A percentile compares a stretch with the other conserved stretches of the same genome.
Conservation (phyloP, 1,140 invertebrate genomes). For the Caerostris extrusa region DNA sequence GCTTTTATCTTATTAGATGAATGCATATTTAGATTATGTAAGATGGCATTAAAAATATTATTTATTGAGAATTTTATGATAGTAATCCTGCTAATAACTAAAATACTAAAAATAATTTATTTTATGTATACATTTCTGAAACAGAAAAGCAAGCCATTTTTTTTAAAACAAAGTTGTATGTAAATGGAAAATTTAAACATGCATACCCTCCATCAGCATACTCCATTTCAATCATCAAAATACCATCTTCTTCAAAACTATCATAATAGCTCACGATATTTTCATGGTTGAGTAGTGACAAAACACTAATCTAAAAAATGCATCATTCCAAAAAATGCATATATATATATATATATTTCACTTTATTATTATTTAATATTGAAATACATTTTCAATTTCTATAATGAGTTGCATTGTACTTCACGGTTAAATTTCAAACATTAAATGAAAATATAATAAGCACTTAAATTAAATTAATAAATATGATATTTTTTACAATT, state of each 20-base stretch:
- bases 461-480: too few relatives aligned
- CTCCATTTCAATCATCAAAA: constrained; percentile 91
- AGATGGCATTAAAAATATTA: too few relatives aligned
- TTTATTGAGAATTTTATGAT: too few relatives aligned
- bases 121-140: too few relatives aligned
- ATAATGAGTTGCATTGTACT: neutral
- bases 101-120: too few relatives aligned
- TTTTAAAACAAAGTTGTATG: neutral
- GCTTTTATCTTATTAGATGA: too few relatives aligned
- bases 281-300: constrained; percentile 88
- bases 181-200: neutral
- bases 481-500: too few relatives aligned
- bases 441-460: too few relatives aligned
- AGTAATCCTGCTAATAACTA: too few relatives aligned
- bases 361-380: neutral
- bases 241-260: constrained; percentile 88
- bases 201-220: constrained; percentile 87
- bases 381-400: neutral
- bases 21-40: too few relatives aligned
- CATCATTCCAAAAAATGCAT: too few relatives aligned
- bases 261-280: constrained; percentile 90
- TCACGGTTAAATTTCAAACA: too few relatives aligned
- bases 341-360: neutral
- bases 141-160: neutral
- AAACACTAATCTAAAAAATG: constrained; percentile 83